Base-by-base conservation (phyloP, 2,888 invertebrate genomes). In the Cheilosia vulpina region DNA sequence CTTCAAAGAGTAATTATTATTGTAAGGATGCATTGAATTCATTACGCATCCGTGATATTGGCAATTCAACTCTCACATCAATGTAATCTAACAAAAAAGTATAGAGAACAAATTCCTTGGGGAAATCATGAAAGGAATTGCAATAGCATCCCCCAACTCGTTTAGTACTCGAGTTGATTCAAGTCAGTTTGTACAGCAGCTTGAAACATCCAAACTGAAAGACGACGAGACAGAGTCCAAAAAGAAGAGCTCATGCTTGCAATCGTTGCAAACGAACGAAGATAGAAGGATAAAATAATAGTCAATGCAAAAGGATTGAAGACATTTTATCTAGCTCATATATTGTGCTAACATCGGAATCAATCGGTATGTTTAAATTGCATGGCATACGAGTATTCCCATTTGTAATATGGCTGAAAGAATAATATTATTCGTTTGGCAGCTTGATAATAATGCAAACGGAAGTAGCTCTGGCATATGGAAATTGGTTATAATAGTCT, bases 41-140 rank as follows among this genome's bases (percentile, higher is more conserved):
- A n/a, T 53, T 66, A 45, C 62, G 47, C 45, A 66, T 66, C 27
- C 55, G 17, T 21, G 21, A 19, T 75, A 15, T 31, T n/a, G 1
- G 9, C 21, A 55, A 17, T 75, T 45, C 21, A 11, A 47, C 15
- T 45, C 17, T 34, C 6, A 31, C 19, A 17, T 65, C 47, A 17
- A 2, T 65, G 31, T 55, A 52, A 27, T 62, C 60, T 11, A 55
- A 50, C 63, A 45, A 81, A 65, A 11, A 21, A 31, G 5, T 21
- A 57, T 31, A 17, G 65, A 58, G 15, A 38, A 53, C 38, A 38
- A 43, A 63, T 58, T 65, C 72, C 71, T 62, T 72, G 50, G 78
- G 78, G 72, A 83, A 78, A 78, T 83, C 62, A 78, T 62, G 47
- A 65, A 78, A 77, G 47, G 66, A 77, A 82, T 77, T 71, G 71